Evolutionary conservation across 2,113 vertebrate genomes (phyloP).

Genomic region (Heterotis niloticus): DNA sequence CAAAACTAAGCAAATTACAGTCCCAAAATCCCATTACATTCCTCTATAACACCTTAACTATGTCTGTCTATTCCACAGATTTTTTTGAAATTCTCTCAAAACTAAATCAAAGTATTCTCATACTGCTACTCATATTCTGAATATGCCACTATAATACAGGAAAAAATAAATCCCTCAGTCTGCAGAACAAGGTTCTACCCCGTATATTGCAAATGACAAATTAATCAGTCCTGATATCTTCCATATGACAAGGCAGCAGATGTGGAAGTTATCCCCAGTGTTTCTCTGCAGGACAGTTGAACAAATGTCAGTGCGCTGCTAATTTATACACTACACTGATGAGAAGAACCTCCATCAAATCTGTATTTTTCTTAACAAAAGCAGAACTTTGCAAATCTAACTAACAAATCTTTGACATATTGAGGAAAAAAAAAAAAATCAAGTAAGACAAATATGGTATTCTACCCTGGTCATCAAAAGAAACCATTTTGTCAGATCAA

Average conservation of each 20-base stretch:
- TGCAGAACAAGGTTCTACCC: neutral
- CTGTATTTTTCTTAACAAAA: neutral
- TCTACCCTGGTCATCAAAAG: no score
- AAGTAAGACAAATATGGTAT: neutral
- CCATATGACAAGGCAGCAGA: conserved; percentile 30
- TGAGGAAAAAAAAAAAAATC: neutral
- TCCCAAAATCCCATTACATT: neutral
- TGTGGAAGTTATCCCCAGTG: conserved; percentile 10
- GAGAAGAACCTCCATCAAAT: conserved; percentile 17
- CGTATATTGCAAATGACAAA: conserved; percentile 24
- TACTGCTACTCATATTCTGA: neutral
- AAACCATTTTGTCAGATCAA: no score
- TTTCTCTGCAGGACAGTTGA: conserved; percentile 16
- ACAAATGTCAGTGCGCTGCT: neutral
- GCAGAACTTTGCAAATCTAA: neutral
- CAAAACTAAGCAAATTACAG: neutral
- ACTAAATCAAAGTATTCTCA: neutral
- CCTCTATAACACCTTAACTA: neutral
- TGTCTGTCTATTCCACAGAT: neutral
- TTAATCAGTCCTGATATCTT: conserved; percentile 30
- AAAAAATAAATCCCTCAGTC: neutral
- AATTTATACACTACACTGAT: conserved; percentile 15
- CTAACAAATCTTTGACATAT: neutral
- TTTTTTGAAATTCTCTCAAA: neutral
- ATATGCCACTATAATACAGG: neutral